These are phyloP conservation scores for Melieria crassipennis DNA, from an alignment of 2,888 invertebrate species.

Conservation along the genomic window DNA sequence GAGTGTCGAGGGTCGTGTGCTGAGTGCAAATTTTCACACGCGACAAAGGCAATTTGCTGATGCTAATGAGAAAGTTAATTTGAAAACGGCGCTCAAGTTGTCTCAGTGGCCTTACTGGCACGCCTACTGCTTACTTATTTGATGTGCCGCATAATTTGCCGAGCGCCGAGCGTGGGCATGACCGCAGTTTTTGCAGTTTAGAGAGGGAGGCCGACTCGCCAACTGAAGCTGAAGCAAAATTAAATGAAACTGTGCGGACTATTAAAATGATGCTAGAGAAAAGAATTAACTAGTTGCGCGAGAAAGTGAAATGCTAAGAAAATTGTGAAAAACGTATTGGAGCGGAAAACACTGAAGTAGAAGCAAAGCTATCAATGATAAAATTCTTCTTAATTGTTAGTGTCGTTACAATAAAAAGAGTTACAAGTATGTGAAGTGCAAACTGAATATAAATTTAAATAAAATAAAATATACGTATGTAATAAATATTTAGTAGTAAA, in stretches of 20 bases:
- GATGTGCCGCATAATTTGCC: too few relatives aligned
- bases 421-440: not conserved
- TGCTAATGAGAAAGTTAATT: constrained; percentile 30
- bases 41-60: constrained; percentile 29
- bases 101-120: constrained; percentile 20
- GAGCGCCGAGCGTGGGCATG: too few relatives aligned
- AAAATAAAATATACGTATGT: not conserved
- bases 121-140: too few relatives aligned
- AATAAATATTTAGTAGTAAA: not conserved
- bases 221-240: too few relatives aligned
- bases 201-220: too few relatives aligned
- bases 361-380: too few relatives aligned
- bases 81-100: constrained; percentile 15
- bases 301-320: not conserved
- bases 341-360: not conserved
- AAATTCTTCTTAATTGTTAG: too few relatives aligned
- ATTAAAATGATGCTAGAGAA: not conserved
- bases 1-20: too few relatives aligned
- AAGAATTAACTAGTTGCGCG: not conserved
- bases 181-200: too few relatives aligned
- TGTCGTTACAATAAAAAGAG: not conserved
- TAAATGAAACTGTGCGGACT: too few relatives aligned
- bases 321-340: not conserved
- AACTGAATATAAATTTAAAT: not conserved
- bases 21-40: constrained; percentile 25